Evolutionary conservation across 2,797 vertebrate genomes (phyloP), one percentile per base, ranked within the genome.

Genomic region (Typhlichthys subterraneus): DNA sequence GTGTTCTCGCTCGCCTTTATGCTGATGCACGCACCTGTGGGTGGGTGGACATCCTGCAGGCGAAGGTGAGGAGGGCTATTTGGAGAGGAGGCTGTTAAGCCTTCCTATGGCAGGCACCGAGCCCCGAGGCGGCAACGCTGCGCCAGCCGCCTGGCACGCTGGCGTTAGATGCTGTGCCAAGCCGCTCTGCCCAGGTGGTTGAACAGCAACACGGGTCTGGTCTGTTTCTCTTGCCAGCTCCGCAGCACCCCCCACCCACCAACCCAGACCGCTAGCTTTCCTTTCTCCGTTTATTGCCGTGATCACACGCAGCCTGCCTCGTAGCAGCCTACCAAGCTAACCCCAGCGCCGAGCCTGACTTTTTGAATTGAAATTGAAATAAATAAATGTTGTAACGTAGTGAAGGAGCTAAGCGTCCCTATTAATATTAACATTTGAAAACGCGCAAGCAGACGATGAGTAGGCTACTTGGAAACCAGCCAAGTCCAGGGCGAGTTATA

Each of bases 81-180:
- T 38, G 75, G 61, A 67, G 74, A 72, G 77, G 77, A 83, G 47
- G 55, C 67, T 38, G 5, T 38, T 9, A 1, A 38, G 33, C 33
- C 33, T 38, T 38, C 33, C 33, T 38, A 9, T 38, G 87, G 83
- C 61, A 83, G 76, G 82, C 83, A 80, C 85, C 77, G 72, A 81
- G 85, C 84, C 89, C 85, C 19, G 70, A 84, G 88, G 87, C 82
- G 49, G 80, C 79, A 57, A 75, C 46, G 71, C 70, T 65, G 83
- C 83, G 86, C 83, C 88, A 88, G 4, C 33, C 5, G 86, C 81
- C 87, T 89, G 90, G 87, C 88, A 86, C 85, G 85, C 79, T 70
- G 83, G 74, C 46, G 86, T 91, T 86, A 92, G 91, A 92, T 89
- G 88, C 69, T 47, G 81, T 85, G 89, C 91, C 92, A 92, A 86